Base-by-base conservation (phyloP, 1,140 invertebrate species). In the Drosophila kanapiae region DNA sequence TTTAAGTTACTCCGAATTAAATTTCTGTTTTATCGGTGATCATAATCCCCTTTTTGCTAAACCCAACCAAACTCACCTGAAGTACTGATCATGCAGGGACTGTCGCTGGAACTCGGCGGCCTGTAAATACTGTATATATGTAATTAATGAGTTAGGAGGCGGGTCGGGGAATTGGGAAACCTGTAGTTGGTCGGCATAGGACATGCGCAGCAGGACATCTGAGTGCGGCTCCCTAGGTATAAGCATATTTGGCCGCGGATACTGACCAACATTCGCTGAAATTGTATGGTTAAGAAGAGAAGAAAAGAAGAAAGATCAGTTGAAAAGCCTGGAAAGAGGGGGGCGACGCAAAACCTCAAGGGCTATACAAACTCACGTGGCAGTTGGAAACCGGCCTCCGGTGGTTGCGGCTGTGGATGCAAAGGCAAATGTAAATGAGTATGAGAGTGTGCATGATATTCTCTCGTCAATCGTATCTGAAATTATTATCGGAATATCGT, bases 401-500 rank as follows among this genome's bases (percentile, higher is more conserved):
- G 94, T 85, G 94, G 95, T 93, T 97, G 96, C 94, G 96, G 96
- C 92, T 96, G 96, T 94, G 97, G 97, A 92, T 92, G 91, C 91
- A 97, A 95, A 94, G 98, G 97, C 91, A 97, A 95, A 94, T 97
- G 97, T 80, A 97, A 97, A 94, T 98, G 97, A 83, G 97, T 97
- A 94, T 98, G 97, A 80, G 97, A 94, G 85, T 95, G 94, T 92
- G 91, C 91, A 68, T 93, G 91, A 92, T 91, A 93, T 92, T 93
- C 92, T 91, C 92, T 92, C 85, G 92, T 92, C 92, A 93, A 93
- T 93, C 92, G 92, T 93, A 93, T 93, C 92, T 93, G 92, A 90
- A 92, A 93, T 51, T 51, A 84, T 92, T 90, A 91, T 90, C 78
- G 85, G 85, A 90, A 90, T 90, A 91, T 90, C 82, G 86, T 91